Evolutionary conservation across 2,113 vertebrate genomes (phyloP).

Genomic region (Ammospiza nelsoni): DNA sequence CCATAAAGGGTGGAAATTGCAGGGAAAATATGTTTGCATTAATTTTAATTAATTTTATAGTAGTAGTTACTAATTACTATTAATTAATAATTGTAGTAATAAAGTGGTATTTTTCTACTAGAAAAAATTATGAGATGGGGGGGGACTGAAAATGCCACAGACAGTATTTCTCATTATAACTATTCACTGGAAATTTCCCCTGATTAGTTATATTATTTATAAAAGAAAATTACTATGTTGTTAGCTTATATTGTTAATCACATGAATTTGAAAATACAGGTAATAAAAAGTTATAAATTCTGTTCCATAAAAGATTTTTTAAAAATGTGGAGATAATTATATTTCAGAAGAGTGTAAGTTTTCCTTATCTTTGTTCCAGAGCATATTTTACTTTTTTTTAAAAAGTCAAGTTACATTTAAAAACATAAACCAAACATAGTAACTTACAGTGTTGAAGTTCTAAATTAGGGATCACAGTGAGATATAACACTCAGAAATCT

Average conservation of each 20-base stretch:
- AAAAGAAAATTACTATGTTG: neutral
- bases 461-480: neutral
- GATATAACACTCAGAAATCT: neutral
- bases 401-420: neutral
- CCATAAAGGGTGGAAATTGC: neutral
- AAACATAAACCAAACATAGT: neutral
- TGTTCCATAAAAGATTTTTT: neutral
- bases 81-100: neutral
- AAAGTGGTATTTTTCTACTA: neutral
- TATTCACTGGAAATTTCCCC: neutral
- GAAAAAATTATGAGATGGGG: rapidly evolving
- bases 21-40: neutral
- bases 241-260: neutral
- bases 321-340: rapidly evolving
- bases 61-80: neutral
- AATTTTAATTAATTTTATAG: neutral
- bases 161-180: neutral
- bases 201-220: neutral
- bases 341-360: neutral
- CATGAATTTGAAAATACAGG: neutral
- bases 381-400: rapidly evolving
- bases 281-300: neutral
- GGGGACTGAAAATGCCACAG: neutral
- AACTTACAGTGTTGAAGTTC: neutral
- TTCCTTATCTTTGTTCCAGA: neutral